These are phyloP conservation scores for Malurus cyaneus DNA, from an alignment of 2,113 vertebrate species.

Conservation along the genomic window DNA sequence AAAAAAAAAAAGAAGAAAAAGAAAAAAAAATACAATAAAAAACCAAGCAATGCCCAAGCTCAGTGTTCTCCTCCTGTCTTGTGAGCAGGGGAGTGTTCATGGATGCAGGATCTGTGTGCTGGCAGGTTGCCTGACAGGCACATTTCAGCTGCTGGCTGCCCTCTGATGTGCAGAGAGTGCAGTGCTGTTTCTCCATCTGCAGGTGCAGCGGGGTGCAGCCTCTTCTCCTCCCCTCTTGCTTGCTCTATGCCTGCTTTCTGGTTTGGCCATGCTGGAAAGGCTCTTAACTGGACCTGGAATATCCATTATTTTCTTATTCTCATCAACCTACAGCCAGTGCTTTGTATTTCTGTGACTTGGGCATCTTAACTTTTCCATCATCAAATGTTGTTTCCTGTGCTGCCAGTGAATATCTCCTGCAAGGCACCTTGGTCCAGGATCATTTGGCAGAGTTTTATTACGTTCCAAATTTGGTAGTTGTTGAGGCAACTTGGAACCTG, in stretches of 20 bases:
- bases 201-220: too few species aligned
- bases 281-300: not conserved
- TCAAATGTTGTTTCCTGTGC: fast-evolving
- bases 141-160: not conserved
- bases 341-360: not conserved
- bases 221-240: not conserved
- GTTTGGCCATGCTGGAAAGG: not conserved
- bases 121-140: not conserved
- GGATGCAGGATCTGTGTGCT: fast-evolving
- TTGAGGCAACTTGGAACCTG: not conserved
- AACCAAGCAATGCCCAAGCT: fast-evolving
- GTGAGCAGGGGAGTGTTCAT: not conserved
- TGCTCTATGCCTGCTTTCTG: fast-evolving
- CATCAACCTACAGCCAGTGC: not conserved
- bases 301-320: not conserved
- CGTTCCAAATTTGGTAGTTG: not conserved
- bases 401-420: not conserved
- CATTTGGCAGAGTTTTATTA: not conserved
- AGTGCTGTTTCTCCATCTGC: not conserved
- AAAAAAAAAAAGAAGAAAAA: fast-evolving
- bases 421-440: not conserved
- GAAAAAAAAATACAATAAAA: not conserved
- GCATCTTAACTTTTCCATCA: fast-evolving
- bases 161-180: fast-evolving
- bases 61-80: fast-evolving